Conservation (phyloP, 2,797 vertebrate genomes). For the Amphiprion clarkii region DNA sequence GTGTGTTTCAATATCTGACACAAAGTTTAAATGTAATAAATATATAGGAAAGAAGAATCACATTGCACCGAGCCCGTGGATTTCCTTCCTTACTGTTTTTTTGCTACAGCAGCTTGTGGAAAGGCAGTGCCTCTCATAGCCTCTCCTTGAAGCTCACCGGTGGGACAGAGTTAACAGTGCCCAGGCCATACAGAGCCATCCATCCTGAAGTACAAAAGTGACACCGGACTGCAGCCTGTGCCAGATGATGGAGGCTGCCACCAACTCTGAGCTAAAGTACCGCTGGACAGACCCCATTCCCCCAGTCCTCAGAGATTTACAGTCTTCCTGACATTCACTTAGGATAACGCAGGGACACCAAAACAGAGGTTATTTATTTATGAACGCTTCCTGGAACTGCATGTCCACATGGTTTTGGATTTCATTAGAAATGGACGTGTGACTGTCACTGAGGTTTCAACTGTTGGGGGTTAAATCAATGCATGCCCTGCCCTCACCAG, state of each 20-base stretch:
- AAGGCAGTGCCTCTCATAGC: constrained; percentile 55
- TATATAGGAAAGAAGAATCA: constrained; percentile 73
- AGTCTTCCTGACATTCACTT: constrained; percentile 82
- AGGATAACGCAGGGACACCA: constrained; percentile 78
- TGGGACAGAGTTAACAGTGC: constrained; percentile 75
- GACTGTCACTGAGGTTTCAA: constrained; percentile 69
- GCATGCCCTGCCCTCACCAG: constrained; percentile 51
- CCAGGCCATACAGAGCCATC: constrained; percentile 72
- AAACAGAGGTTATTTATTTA: constrained; percentile 86
- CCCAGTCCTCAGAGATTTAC: constrained; percentile 72
- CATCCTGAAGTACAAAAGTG: constrained; percentile 81
- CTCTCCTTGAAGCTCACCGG: constrained; percentile 77
- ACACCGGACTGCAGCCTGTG: constrained; percentile 70
- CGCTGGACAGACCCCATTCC: constrained; percentile 72
- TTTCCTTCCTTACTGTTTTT: constrained; percentile 31
- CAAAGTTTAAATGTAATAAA: constrained; percentile 74
- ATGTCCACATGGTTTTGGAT: constrained; percentile 71
- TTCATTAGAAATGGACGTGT: constrained; percentile 76
- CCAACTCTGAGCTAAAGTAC: constrained; percentile 66
- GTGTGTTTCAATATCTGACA: constrained; percentile 73
- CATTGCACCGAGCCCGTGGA: constrained; percentile 39
- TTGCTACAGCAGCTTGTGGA: constrained; percentile 37
- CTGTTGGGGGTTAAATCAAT: constrained; percentile 70
- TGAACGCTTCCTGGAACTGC: constrained; percentile 82
- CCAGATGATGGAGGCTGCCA: constrained; percentile 81